Evolutionary conservation across 1,140 invertebrate species (phyloP).

Genomic region (Eciton burchellii): DNA sequence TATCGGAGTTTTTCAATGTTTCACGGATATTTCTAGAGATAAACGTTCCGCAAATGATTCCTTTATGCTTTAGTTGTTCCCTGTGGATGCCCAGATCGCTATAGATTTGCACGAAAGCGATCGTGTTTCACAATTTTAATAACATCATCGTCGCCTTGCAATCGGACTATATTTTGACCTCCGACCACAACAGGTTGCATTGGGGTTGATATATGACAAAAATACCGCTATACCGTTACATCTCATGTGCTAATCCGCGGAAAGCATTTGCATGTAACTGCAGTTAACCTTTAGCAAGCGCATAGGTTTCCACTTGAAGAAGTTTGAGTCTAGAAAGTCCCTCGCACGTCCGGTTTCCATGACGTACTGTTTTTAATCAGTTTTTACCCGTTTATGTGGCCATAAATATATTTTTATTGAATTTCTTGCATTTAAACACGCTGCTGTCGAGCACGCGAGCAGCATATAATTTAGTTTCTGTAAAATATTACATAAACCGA

Average conservation of each 20-base stretch:
- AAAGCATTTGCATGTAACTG: conserved; percentile 50
- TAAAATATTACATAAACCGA: neutral
- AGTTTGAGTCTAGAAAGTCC: conserved; percentile 38
- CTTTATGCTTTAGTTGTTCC: neutral
- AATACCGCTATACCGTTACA: conserved; percentile 28
- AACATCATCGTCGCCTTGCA: too few relatives aligned
- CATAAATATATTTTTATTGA: conserved; percentile 9
- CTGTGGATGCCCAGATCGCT: too few relatives aligned
- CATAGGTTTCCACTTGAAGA: conserved; percentile 35
- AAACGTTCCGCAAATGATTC: neutral
- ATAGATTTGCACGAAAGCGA: too few relatives aligned
- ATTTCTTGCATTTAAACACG: conserved; percentile 4
- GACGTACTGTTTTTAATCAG: conserved; percentile 25
- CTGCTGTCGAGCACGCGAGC: neutral
- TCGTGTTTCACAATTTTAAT: too few relatives aligned
- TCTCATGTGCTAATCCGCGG: conserved; percentile 27
- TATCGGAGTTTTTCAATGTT: neutral
- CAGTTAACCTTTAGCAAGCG: conserved; percentile 41
- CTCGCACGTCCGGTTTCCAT: conserved; percentile 24
- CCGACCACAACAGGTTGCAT: neutral
- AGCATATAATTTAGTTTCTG: neutral
- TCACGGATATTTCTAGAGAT: neutral
- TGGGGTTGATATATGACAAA: conserved; percentile 17
- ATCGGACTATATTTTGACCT: neutral
- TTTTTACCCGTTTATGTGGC: conserved; percentile 3